Base-by-base conservation (phyloP, 2,888 invertebrate genomes). In the Drosophila mulleri region DNA sequence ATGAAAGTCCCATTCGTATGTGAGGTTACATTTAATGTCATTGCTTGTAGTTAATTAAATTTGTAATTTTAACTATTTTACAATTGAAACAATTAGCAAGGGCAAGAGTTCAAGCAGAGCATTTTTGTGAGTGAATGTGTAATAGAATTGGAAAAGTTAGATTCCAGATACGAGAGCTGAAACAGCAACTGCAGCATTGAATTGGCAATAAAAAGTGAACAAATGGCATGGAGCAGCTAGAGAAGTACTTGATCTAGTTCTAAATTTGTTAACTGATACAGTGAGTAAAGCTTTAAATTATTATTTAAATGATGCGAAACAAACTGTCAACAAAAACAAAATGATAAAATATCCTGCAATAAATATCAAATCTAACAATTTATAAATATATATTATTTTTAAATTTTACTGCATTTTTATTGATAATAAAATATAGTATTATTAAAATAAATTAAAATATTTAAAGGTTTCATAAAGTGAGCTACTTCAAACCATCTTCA, bases 151-250 rank as follows among this genome's bases (percentile, higher is more conserved):
- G 60, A 69, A 67, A 61, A 47, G 60, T 44, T 32, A 7, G 57
- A 35, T 42, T 14, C 52, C 16, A 62, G 23, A 57, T 54, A n/a
- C 37, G 47, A 50, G 50, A 50, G 62, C 35, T 54, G 48, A 42
- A 54, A 53, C 29, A 72, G 52, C 73, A 84, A 74, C 70, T 78
- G 75, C 75, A 80, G 72, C 72, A 72, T 77, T 90, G 89, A 88
- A 89, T 90, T 89, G 82, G 64, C 82, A 83, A 82, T 90, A n/a
- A 77, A 89, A 87, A 87, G 66, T 74, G 81, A 66, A 63, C 79
- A 85, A 86, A 81, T 75, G 74, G 71, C 72, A 65, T 2, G 4
- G 39, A 53, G 23, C 58, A 54, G 45, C 56, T 9, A 16, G 23
- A 26, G 56, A 64, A 56, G 37, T 32, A 16, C 3, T 18, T 20